Conservation (phyloP, 2,888 invertebrate genomes). For the Clistopyga incitator region DNA sequence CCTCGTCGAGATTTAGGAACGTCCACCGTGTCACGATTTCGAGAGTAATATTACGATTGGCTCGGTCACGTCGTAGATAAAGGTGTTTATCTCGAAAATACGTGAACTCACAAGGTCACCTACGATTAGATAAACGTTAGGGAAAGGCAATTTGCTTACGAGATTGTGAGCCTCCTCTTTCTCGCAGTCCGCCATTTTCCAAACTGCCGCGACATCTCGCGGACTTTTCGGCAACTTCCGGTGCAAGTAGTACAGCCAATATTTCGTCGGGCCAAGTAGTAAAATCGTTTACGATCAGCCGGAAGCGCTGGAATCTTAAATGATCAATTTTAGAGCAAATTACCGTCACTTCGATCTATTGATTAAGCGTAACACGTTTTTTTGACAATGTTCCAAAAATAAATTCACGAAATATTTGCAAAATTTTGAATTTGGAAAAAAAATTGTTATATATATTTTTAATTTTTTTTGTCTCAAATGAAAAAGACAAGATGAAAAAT, state of each 20-base stretch:
- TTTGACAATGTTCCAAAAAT: too few species aligned
- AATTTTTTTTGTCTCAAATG: too few species aligned
- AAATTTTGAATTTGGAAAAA: too few species aligned
- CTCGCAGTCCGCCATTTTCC: constrained; percentile 90
- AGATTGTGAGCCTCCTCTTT: constrained; percentile 92
- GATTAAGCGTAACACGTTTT: too few species aligned
- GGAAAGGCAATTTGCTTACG: constrained; percentile 85
- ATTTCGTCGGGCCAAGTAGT: constrained; percentile 28
- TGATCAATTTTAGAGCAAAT: too few species aligned
- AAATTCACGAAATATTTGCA: too few species aligned
- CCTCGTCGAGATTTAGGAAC: constrained; percentile 42
- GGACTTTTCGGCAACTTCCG: neutral
- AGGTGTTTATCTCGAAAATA: constrained; percentile 60
- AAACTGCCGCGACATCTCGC: constrained; percentile 46
- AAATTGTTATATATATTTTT: too few species aligned
- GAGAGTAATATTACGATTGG: constrained; percentile 38
- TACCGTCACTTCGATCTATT: too few species aligned
- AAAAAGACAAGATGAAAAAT: too few species aligned
- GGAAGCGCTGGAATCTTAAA: neutral
- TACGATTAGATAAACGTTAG: constrained; percentile 83
- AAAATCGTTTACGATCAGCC: neutral
- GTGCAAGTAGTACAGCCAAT: neutral
- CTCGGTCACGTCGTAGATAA: constrained; percentile 51
- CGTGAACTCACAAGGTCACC: constrained; percentile 63
- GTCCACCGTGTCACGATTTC: constrained; percentile 28